phyloP scores from a whole-genome alignment of 1,140 invertebrate genomes.

The Sitophilus oryzae region DNA sequence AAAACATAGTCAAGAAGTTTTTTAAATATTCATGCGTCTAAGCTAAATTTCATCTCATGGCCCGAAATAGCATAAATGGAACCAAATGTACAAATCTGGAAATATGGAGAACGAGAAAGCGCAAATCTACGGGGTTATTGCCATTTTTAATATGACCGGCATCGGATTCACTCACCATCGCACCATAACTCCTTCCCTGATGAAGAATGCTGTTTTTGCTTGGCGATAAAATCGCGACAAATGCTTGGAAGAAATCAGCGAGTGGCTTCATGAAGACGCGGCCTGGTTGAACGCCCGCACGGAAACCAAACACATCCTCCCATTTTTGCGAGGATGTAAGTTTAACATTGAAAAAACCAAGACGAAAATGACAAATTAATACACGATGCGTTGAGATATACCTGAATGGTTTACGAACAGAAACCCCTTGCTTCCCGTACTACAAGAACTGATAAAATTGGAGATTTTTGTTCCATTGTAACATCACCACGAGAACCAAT shows the following conservation, averaged over 20 bases:
- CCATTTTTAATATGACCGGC: conserved; percentile 56
- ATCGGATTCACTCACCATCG: conserved; percentile 54
- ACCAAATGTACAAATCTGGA: conserved; percentile 54
- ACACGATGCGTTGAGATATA: conserved; percentile 48
- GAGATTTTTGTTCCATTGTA: conserved; percentile 56
- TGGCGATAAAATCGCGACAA: conserved; percentile 50
- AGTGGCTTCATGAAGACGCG: conserved; percentile 29
- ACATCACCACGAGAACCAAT: conserved; percentile 42
- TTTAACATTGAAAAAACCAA: conserved; percentile 54
- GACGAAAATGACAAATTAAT: conserved; percentile 53
- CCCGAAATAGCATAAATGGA: conserved; percentile 50
- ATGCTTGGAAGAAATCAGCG: conserved; percentile 24
- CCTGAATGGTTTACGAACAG: conserved; percentile 57
- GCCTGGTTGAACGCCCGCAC: conserved; percentile 23
- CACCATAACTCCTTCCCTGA: conserved; percentile 52
- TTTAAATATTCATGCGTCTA: too few relatives aligned
- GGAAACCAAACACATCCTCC: conserved; percentile 52
- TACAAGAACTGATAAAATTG: conserved; percentile 52
- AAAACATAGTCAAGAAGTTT: too few relatives aligned
- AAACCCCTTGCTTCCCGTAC: conserved; percentile 51
- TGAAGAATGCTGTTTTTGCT: conserved; percentile 54
- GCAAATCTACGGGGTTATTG: conserved; percentile 54
- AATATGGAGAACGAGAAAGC: conserved; percentile 47
- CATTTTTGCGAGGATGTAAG: conserved; percentile 58
- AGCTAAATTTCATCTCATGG: conserved; percentile 53